Percentiles rank a stretch among this genome's conserved stretches.
Conservation (phyloP, 2,888 invertebrate genomes). For the Drosophila multiciliata region DNA sequence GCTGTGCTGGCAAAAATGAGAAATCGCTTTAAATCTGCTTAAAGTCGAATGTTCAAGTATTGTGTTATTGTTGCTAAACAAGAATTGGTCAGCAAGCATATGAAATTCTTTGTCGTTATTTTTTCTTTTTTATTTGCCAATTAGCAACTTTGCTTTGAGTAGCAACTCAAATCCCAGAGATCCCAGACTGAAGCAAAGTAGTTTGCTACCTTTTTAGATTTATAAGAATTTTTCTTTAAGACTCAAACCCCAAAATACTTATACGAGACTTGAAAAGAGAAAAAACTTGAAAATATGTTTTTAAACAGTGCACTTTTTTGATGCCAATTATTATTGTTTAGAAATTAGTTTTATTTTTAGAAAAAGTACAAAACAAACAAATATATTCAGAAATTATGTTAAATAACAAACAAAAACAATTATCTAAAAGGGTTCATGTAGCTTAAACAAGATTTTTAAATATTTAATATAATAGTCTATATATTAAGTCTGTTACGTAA, state of each 20-base stretch:
- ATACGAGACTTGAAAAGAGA: no score
- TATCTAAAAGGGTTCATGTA: not conserved
- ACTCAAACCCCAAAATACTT: not conserved
- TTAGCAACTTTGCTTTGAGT: slow-evolving; percentile 33
- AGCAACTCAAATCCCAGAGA: slow-evolving; percentile 22
- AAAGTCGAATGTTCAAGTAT: not conserved
- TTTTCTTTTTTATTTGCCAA: slow-evolving; percentile 32
- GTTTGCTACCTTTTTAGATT: not conserved
- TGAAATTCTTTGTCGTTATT: slow-evolving; percentile 6
- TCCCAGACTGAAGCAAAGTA: slow-evolving; percentile 5
- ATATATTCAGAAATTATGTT: no score
- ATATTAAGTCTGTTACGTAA: not conserved
- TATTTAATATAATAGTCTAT: not conserved
- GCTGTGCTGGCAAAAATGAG: not conserved
- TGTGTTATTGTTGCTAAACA: not conserved
- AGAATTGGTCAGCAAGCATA: not conserved
- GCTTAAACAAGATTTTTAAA: not conserved
- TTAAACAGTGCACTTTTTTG: not conserved
- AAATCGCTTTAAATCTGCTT: not conserved
- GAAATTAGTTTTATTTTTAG: not conserved
- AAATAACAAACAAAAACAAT: no score
- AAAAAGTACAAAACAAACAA: no score
- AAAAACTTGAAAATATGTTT: not conserved
- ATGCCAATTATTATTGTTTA: not conserved
- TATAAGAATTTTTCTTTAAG: not conserved